Evolutionary conservation across 2,113 vertebrate genomes (phyloP), one percentile per base, ranked within the genome.

Genomic region (Bucco capensis): DNA sequence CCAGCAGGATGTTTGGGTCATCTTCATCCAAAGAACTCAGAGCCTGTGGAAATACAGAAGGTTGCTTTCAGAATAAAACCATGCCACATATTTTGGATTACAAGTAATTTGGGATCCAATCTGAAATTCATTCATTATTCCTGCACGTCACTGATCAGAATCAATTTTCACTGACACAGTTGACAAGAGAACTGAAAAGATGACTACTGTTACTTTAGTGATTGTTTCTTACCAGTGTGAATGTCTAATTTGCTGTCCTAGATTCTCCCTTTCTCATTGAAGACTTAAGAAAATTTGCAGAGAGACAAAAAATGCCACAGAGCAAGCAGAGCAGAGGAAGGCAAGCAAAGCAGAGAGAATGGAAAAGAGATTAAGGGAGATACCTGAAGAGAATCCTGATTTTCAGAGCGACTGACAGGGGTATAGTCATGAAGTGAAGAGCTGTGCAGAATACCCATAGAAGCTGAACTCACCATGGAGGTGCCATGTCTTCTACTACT

Each of bases 1-100:
- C 99, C 84, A 99, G 97, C 49, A 99, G 97, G 90, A 99, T 99
- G 96, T 99, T 99, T 57, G 99, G 99, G 92, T 99, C 99, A 28
- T 99, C 99, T 86, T 99, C 99, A 90, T 99, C 99, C 96, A 99
- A 94, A 83, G 99, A 99, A 91, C 98, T 98, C 50, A 98, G 97
- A 94, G 98, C 98, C 99, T 99, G 94, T 77, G 61, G 73, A 86
- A 96, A 96, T 28, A 96, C 12, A 49, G 25, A 76, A 83, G 33
- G 67, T n/a, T 42, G 80, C 51, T 69, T 81, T 97, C 86, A 95
- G 86, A 92, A 92, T 37, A 71, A 56, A 89, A 65, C 37, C 65
- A 49, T 69, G 28, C 49, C 62, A 66, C 15, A 7, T 22, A 27
- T 54, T 79, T 75, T 76, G 50, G 35, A 79, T 76, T 31, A 69